Evolutionary conservation across 2,797 vertebrate species (phyloP).

Genomic region (Zenarchopterus dispar): DNA sequence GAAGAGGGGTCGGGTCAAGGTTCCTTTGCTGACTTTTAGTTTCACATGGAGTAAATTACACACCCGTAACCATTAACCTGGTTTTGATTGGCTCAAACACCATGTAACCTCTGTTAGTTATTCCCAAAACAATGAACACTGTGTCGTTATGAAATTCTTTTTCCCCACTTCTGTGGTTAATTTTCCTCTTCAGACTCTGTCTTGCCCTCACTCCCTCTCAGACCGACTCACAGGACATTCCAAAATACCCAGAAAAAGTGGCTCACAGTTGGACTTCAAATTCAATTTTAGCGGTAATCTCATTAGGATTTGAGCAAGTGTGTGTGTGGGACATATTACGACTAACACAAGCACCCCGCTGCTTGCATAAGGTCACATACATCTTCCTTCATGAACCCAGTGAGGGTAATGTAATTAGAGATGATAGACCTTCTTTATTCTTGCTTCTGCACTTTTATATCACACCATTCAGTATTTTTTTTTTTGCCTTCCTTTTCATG

Average conservation of each 20-base stretch:
- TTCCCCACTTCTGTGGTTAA: not conserved
- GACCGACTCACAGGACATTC: conserved; percentile 68
- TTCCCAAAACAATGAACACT: not conserved
- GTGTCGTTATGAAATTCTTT: not conserved
- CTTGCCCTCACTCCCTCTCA: conserved; percentile 38
- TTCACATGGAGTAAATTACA: conserved; percentile 12
- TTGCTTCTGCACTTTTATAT: conserved; percentile 35
- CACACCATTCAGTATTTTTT: conserved; percentile 49
- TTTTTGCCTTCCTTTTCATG: not conserved
- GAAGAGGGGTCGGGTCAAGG: not conserved
- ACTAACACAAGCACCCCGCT: conserved; percentile 33
- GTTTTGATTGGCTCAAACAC: not conserved
- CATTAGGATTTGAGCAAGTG: conserved; percentile 56
- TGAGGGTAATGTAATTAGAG: conserved; percentile 51
- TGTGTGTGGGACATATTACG: conserved; percentile 29
- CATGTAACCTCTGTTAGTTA: conserved; percentile 8
- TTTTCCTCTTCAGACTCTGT: conserved; percentile 32
- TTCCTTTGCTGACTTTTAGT: conserved; percentile 34
- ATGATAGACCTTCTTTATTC: conserved; percentile 33
- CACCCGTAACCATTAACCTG: conserved; percentile 42
- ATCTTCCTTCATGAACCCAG: conserved; percentile 36
- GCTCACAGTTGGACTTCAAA: conserved; percentile 71
- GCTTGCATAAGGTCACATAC: conserved; percentile 22
- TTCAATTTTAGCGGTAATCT: conserved; percentile 76
- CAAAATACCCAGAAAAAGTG: conserved; percentile 59